Conservation (phyloP, 2,113 vertebrate genomes). For the Campylomormyrus numenius region DNA sequence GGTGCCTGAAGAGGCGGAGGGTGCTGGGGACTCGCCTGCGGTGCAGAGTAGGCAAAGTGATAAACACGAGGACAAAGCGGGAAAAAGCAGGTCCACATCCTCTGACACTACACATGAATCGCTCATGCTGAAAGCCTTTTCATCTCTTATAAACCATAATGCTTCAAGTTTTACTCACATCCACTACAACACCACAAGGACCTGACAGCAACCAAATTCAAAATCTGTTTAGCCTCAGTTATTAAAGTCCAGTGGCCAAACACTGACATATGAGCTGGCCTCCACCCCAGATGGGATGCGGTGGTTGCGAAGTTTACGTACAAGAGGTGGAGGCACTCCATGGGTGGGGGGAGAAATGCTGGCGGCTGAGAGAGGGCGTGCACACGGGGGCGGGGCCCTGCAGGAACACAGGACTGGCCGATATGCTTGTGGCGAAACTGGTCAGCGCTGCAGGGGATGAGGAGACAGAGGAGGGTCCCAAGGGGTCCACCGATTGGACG, state of each 20-base stretch:
- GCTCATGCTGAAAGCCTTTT: background rate
- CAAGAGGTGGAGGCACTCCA: constrained; percentile 96
- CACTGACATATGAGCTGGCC: background rate
- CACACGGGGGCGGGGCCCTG: constrained; percentile 80
- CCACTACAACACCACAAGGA: background rate
- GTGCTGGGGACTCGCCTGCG: constrained; percentile 87
- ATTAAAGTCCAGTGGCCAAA: background rate
- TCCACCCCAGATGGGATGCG: background rate
- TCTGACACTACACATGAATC: background rate
- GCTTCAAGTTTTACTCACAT: background rate
- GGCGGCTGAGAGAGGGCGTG: constrained; percentile 92
- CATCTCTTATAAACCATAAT: background rate
- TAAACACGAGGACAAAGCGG: background rate
- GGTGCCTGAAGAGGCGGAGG: constrained; percentile 85
- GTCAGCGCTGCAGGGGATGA: constrained; percentile 72
- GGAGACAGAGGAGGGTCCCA: constrained; percentile 62
- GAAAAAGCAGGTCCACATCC: background rate
- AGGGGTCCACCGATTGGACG: constrained; percentile 71
- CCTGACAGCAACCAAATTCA: background rate
- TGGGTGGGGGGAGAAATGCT: constrained; percentile 98
- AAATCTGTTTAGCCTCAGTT: background rate
- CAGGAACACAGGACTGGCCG: constrained; percentile 87
- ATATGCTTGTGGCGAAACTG: constrained; percentile 88
- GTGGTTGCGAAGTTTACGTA: constrained; percentile 48
- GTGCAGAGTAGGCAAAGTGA: background rate